phyloP scores from a whole-genome alignment of 2,797 vertebrate genomes.

The Monodelphis domestica region DNA sequence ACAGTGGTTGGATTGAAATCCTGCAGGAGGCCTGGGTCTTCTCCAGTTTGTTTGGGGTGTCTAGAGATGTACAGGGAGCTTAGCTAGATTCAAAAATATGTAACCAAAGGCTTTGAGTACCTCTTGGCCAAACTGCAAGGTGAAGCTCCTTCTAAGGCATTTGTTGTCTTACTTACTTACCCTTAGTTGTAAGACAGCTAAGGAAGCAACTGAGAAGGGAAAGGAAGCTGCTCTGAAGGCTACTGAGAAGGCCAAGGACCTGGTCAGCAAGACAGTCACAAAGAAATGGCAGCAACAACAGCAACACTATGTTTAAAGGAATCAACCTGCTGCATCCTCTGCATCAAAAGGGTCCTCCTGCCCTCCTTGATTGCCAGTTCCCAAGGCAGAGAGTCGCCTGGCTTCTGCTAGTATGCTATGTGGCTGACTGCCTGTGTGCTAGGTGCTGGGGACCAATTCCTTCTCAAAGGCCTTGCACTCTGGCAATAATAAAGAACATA shows the following conservation, averaged over 20 bases:
- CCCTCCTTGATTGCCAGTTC: background rate
- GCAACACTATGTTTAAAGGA: conserved; percentile 18
- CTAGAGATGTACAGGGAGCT: conserved; percentile 96
- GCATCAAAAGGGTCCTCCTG: background rate
- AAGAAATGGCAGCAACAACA: conserved; percentile 93
- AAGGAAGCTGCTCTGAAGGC: conserved; percentile 96
- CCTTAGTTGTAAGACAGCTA: too few relatives aligned
- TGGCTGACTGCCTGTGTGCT: background rate
- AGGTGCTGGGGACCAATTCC: background rate
- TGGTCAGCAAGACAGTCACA: conserved; percentile 92
- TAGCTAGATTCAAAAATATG: conserved; percentile 96
- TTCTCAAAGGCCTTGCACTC: background rate
- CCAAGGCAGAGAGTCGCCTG: background rate
- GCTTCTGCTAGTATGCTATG: background rate
- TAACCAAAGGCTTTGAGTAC: conserved; percentile 96
- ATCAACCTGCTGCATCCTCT: background rate
- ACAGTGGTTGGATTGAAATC: conserved; percentile 94
- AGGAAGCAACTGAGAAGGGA: conserved; percentile 93
- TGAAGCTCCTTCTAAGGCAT: conserved; percentile 92
- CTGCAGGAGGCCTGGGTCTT: conserved; percentile 97
- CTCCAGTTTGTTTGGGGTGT: conserved; percentile 93
- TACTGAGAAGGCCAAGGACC: conserved; percentile 96
- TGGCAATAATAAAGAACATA: background rate
- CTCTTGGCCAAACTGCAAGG: conserved; percentile 96
- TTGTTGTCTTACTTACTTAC: too few relatives aligned